Percentiles rank a stretch among this genome's conserved stretches.
These are phyloP conservation scores for Sebastolobus alascanus DNA, from an alignment of 2,797 vertebrate genomes.

Conservation along the genomic window DNA sequence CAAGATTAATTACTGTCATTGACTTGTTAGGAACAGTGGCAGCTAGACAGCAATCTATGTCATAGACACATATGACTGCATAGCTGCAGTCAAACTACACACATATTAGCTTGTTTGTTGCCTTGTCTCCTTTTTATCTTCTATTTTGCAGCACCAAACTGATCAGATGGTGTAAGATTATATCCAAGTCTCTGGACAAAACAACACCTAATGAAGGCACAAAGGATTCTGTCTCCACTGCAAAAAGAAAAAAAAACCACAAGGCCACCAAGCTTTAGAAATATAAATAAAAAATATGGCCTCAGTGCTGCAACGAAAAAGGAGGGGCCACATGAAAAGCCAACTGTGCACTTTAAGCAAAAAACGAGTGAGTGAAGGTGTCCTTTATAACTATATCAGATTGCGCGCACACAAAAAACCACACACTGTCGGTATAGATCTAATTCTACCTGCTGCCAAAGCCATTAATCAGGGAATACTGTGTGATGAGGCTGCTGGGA, in stretches of 20 bases:
- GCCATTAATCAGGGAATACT: conserved; percentile 50
- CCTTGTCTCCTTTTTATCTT: neutral
- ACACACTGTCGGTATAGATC: conserved; percentile 46
- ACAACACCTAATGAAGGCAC: conserved; percentile 12
- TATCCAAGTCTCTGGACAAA: conserved; percentile 14
- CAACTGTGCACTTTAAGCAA: conserved; percentile 21
- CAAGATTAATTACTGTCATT: conserved; percentile 1
- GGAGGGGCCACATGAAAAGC: neutral
- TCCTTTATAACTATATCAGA: conserved; percentile 50
- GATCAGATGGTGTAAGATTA: conserved; percentile 12
- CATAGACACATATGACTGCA: neutral
- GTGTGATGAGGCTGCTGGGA: conserved; percentile 39
- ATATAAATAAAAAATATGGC: conserved; percentile 14
- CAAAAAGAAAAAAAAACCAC: neutral
- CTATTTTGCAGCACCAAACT: neutral
- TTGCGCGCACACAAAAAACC: conserved; percentile 39
- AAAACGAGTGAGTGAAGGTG: conserved; percentile 24
- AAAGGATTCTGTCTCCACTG: conserved; percentile 12
- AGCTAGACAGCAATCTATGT: neutral
- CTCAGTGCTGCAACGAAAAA: conserved; percentile 10
- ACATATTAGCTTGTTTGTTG: neutral
- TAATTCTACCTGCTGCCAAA: conserved; percentile 60
- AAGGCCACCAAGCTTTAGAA: conserved; percentile 1
- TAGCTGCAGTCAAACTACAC: neutral
- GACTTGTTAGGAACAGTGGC: conserved; percentile 6